Base-by-base conservation (phyloP, 2,797 vertebrate genomes). In the Alcedo atthis region DNA sequence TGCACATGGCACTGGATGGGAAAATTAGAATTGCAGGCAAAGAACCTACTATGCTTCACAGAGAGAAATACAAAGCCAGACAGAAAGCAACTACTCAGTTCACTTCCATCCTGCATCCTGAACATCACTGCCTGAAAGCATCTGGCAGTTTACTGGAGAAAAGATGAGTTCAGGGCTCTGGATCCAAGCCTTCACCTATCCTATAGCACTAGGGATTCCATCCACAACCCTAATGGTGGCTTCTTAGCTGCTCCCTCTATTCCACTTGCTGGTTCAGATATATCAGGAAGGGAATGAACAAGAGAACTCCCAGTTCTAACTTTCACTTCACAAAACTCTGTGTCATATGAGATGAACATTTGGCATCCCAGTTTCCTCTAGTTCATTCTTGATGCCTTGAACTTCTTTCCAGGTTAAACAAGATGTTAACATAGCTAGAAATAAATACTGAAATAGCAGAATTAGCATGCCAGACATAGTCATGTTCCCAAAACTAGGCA, bases 391-490 rank as follows among this genome's bases (percentile, higher is more conserved):
- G 55, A 30, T 61, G 67, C 21, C 68, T 70, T 57, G 51, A 93
- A 76, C 26, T 69, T 40, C 68, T 73, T 77, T 74, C 78, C 71
- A 87, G 67, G 63, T 81, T 93, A 93, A 90, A 63, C 9, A 8
- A 69, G 15, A 73, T 63, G 58, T 79, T 93, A 93, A 86, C 67
- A 67, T 2, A 67, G 51, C 15, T 90, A 81, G 77, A 96, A 92
- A 81, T 53, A 87, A 85, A 81, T n/a, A 67, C 30, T 49, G 75
- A 84, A 94, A 73, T 4, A 91, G 48, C 35, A 80, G 57, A 89
- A 90, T 90, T 81, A 85, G 32, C 75, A 87, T 46, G 86, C 42
- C 84, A 89, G 78, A 79, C 53, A 81, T 3, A 89, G 54, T 18
- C 45, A 86, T 67, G 69, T 45, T 91, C 74, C 67, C 77, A 87